Evolutionary conservation across 2,113 vertebrate genomes (phyloP).

Genomic region (Glareola pratincola): DNA sequence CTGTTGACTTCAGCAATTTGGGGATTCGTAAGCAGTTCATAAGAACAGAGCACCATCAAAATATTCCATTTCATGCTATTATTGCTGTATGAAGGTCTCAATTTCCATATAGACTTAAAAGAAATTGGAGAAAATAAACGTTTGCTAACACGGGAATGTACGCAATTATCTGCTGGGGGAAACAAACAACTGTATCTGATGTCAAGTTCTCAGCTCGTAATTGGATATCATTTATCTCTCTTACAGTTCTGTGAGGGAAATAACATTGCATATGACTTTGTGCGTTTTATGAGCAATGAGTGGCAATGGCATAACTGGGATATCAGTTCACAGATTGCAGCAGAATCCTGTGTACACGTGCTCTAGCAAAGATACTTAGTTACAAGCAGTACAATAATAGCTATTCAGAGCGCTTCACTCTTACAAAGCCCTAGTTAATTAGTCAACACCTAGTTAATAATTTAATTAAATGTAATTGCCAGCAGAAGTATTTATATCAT

Average conservation of each 20-base stretch:
- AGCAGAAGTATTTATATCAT: not conserved
- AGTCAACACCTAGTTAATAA: conserved; percentile 30
- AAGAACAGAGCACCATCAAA: not conserved
- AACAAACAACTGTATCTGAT: not conserved
- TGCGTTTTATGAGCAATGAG: not conserved
- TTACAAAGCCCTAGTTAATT: not conserved
- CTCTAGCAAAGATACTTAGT: not conserved
- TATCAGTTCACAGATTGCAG: not conserved
- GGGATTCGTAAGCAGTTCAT: not conserved
- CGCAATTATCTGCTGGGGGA: not conserved
- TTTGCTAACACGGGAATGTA: not conserved
- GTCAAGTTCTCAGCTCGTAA: not conserved
- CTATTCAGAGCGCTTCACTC: not conserved
- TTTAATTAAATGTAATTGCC: conserved; percentile 19
- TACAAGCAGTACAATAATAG: not conserved
- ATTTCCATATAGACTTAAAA: not conserved
- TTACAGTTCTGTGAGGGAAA: not conserved
- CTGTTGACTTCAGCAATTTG: not conserved
- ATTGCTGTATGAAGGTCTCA: not conserved
- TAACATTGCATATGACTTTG: not conserved
- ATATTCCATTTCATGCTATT: not conserved
- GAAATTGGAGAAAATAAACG: not conserved
- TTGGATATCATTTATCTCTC: not conserved
- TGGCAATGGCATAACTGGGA: not conserved
- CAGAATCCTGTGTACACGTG: not conserved